Evolutionary conservation across 2,888 invertebrate genomes (phyloP), one percentile per base, ranked within the genome.

Genomic region (Choreutis nemorana): DNA sequence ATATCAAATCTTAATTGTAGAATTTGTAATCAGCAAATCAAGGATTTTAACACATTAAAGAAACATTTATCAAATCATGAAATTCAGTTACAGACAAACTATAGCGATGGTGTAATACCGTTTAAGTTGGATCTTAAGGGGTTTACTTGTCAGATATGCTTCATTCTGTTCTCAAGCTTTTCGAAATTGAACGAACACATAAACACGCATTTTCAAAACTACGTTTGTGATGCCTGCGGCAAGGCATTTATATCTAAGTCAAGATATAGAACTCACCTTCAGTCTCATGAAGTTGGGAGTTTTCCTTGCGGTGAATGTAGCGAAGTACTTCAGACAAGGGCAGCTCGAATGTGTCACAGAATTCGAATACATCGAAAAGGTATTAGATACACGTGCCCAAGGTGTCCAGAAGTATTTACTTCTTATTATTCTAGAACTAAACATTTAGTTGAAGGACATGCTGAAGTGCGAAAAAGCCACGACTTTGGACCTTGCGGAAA

Each of bases 181-280:
- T 35, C 61, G 0, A 70, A 66, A 50, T 49, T 71, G 13, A 75
- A 77, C 29, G 64, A 65, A 24, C 78, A 78, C 23, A 77, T 78
- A 60, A 78, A 77, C 26, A 53, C 46, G 0, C 78, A 78, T 39
- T 77, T 63, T 36, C 62, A 64, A 29, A 77, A 78, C 35, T 64
- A 77, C 23, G 43, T 78, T 26, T 78, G 78, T 23, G 72, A 75
- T 29, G 45, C 56, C 2, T 78, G 78, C 23, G 78, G 78, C 0
- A 78, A 77, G 34, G 61, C 63, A 1, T 78, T 77, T 31, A 52
- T 62, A 2, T 73, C 78, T 0, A 71, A 60, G 36, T 60, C 75
- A 1, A 42, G 77, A 10, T 72, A 73, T 34, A 48, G 75, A 7
- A 61, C 60, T 23, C 78, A 78, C 31, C 53, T 65, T 1, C 73